These are phyloP conservation scores for Rhopalosiphum padi DNA, from an alignment of 1,140 invertebrate species.

Conservation along the genomic window DNA sequence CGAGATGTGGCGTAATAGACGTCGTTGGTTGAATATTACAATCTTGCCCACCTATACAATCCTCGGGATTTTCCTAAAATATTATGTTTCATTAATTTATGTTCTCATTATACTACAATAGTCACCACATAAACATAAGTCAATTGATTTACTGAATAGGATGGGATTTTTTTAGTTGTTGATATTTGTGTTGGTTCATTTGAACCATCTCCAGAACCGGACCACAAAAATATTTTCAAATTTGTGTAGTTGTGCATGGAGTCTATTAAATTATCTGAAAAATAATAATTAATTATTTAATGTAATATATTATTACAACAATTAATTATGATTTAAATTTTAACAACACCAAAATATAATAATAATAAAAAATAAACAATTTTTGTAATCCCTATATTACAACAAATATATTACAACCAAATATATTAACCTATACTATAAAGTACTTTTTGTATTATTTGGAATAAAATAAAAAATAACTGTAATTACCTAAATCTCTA, in stretches of 20 bases:
- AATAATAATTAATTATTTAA: neutral
- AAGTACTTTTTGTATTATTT: neutral
- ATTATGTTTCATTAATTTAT: neutral
- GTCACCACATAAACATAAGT: neutral
- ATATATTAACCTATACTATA: too few relatives aligned
- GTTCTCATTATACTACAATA: neutral
- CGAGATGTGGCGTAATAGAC: constrained; percentile 64
- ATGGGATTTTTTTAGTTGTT: neutral
- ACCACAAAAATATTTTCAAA: constrained; percentile 86
- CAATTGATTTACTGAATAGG: constrained; percentile 39
- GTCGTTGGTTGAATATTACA: constrained; percentile 61
- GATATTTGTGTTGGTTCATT: constrained; percentile 59
- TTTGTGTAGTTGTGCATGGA: constrained; percentile 64
- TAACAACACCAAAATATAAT: neutral
- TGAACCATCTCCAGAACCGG: constrained; percentile 77
- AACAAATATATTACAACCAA: neutral
- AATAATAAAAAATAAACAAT: neutral
- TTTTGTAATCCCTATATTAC: neutral
- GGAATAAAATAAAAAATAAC: neutral
- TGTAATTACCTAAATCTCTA: neutral
- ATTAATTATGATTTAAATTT: neutral
- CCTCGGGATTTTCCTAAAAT: constrained; percentile 47
- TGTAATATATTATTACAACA: neutral
- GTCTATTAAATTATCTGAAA: constrained; percentile 59
- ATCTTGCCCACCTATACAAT: constrained; percentile 59